Percentiles rank a stretch among this genome's conserved stretches.
These are phyloP conservation scores for Cryptoleucopteryx plumbea DNA, from an alignment of 2,113 vertebrate species.

Conservation along the genomic window DNA sequence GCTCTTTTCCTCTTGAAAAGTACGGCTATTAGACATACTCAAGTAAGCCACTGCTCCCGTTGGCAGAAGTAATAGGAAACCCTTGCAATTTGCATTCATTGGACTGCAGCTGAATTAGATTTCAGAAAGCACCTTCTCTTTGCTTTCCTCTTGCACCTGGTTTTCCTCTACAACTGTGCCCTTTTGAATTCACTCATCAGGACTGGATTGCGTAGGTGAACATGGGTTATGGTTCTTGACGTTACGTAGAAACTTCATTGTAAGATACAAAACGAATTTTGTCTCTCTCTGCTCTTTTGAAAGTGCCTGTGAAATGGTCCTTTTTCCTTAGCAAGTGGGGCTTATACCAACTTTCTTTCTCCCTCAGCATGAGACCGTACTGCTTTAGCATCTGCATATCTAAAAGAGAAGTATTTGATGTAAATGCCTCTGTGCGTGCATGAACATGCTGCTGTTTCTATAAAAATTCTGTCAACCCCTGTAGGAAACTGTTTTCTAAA, in stretches of 20 bases:
- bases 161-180: background rate
- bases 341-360: background rate
- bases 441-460: background rate
- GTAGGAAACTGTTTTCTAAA: constrained; percentile 53
- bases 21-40: background rate
- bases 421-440: background rate
- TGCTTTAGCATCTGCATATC: background rate
- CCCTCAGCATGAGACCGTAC: background rate
- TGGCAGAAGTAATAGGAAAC: background rate
- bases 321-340: background rate
- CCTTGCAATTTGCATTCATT: background rate
- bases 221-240: background rate
- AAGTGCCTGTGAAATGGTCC: background rate
- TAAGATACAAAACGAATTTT: background rate
- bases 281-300: background rate
- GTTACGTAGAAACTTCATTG: background rate
- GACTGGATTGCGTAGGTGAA: background rate
- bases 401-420: constrained; percentile 21
- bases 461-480: constrained; percentile 49
- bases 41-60: background rate
- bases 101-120: background rate
- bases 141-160: background rate
- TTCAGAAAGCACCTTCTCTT: background rate
- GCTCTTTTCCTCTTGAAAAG: background rate
- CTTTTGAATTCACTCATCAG: background rate